Evolutionary conservation across 1,140 invertebrate species (phyloP).

Genomic region (Bombyx mandarina): DNA sequence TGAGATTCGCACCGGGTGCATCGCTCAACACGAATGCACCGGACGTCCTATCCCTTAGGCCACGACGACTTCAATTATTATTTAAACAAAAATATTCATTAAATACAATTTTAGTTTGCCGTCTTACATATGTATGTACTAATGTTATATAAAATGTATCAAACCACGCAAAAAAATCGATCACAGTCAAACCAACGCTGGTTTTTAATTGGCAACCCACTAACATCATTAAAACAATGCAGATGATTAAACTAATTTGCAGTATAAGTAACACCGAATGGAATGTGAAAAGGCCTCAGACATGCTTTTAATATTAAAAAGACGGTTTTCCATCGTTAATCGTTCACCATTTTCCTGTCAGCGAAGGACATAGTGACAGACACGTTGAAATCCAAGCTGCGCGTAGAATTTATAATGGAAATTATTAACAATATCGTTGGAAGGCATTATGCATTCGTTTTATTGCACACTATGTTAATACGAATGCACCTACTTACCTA

Average conservation of each 20-base stretch:
- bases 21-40: too few relatives aligned
- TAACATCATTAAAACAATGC: not conserved
- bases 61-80: too few relatives aligned
- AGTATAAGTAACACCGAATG: slow-evolving; percentile 3
- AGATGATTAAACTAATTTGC: slow-evolving; percentile 1
- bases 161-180: too few relatives aligned
- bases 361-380: slow-evolving; percentile 26
- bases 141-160: too few relatives aligned
- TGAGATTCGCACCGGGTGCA: too few relatives aligned
- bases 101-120: too few relatives aligned
- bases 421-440: slow-evolving; percentile 21
- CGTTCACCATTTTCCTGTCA: slow-evolving; percentile 38
- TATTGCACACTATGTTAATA: slow-evolving; percentile 9
- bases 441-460: slow-evolving; percentile 9
- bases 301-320: slow-evolving; percentile 27
- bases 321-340: slow-evolving; percentile 29
- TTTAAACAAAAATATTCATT: too few relatives aligned
- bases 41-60: too few relatives aligned
- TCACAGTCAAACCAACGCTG: too few relatives aligned
- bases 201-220: too few relatives aligned
- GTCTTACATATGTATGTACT: too few relatives aligned
- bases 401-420: slow-evolving; percentile 32
- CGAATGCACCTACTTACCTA: slow-evolving; percentile 15
- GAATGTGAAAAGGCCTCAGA: slow-evolving; percentile 9
- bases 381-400: slow-evolving; percentile 30